These are phyloP conservation scores for Neodiprion lecontei DNA, from an alignment of 1,140 invertebrate genomes.

Conservation along the genomic window DNA sequence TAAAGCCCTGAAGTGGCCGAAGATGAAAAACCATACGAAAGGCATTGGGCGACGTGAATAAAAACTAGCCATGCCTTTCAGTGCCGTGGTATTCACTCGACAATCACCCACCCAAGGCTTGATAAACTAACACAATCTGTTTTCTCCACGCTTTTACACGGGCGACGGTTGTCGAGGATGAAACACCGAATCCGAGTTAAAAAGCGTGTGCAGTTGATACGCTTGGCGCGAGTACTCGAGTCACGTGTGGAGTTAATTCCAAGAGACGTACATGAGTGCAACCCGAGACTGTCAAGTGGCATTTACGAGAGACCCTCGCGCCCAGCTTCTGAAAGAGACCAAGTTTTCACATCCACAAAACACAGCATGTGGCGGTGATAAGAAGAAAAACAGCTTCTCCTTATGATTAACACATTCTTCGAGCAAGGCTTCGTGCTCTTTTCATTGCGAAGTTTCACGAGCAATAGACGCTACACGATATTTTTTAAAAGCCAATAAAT, in stretches of 20 bases:
- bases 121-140: too few relatives aligned
- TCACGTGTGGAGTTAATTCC: background rate
- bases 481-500: background rate
- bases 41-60: too few relatives aligned
- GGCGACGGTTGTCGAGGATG: background rate
- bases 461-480: background rate
- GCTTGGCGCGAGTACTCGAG: background rate
- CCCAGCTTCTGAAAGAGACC: background rate
- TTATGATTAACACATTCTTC: background rate
- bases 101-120: too few relatives aligned
- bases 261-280: background rate
- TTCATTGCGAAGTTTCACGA: background rate
- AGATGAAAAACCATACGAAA: too few relatives aligned
- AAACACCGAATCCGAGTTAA: background rate
- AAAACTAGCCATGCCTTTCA: too few relatives aligned
- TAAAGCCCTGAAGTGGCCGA: too few relatives aligned
- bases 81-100: too few relatives aligned
- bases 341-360: background rate
- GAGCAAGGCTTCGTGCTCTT: background rate
- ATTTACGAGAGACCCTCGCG: background rate
- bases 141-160: too few relatives aligned
- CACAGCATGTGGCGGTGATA: background rate
- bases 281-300: background rate
- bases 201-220: background rate
- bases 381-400: background rate